Conservation (phyloP, 2,888 invertebrate species). For the Bhutanitis thaidina region DNA sequence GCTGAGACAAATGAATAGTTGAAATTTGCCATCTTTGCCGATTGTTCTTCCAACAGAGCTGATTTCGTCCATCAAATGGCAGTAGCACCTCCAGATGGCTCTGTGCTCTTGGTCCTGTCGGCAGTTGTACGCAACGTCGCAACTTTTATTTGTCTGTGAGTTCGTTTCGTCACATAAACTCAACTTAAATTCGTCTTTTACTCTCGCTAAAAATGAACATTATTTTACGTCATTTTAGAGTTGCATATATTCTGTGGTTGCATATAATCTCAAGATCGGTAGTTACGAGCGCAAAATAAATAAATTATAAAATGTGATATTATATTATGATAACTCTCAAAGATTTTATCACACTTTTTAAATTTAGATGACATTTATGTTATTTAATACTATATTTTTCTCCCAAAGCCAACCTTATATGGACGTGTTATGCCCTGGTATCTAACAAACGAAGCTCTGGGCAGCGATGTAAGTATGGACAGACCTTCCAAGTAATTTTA, state of each 20-base stretch:
- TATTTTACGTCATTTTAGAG: background rate
- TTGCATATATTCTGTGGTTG: background rate
- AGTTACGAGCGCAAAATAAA: too few relatives aligned
- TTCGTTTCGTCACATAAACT: conserved; percentile 82
- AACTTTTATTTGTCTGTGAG: conserved; percentile 48
- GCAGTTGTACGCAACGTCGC: conserved; percentile 64
- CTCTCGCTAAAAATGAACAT: conserved; percentile 79
- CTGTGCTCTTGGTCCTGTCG: conserved; percentile 78
- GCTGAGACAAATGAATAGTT: conserved; percentile 96
- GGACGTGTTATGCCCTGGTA: too few relatives aligned
- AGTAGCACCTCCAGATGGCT: conserved; percentile 92
- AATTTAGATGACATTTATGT: too few relatives aligned
- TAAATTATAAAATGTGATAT: too few relatives aligned
- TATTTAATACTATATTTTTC: too few relatives aligned
- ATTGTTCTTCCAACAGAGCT: conserved; percentile 88
- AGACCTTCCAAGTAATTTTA: too few relatives aligned
- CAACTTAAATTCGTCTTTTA: conserved; percentile 90
- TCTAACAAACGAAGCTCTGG: too few relatives aligned
- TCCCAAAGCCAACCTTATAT: too few relatives aligned
- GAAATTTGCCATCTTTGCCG: conserved; percentile 99
- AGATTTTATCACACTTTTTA: too few relatives aligned
- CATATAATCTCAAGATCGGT: too few relatives aligned
- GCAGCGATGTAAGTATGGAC: too few relatives aligned
- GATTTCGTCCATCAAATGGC: conserved; percentile 93
- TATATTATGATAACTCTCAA: too few relatives aligned